Evolutionary conservation across 2,113 vertebrate genomes (phyloP).

Genomic region (Leuciscus idus): DNA sequence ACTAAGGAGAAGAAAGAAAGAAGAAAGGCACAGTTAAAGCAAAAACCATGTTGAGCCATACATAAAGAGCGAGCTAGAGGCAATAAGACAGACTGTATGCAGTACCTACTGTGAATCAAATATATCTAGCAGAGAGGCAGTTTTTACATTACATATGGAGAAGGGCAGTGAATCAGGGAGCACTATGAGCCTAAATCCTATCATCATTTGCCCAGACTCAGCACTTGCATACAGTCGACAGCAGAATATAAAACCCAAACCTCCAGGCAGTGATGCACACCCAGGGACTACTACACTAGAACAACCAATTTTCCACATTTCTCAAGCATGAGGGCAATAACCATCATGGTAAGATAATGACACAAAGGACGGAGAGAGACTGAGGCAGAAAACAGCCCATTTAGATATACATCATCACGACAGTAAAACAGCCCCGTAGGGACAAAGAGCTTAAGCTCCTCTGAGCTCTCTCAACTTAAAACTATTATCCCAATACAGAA

Average conservation of each 20-base stretch:
- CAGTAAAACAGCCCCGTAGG: neutral
- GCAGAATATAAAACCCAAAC: constrained; percentile 7
- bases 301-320: constrained; percentile 23
- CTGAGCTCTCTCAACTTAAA: neutral
- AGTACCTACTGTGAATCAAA: constrained; percentile 18
- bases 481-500: neutral
- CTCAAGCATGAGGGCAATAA: constrained; percentile 19
- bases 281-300: neutral
- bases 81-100: neutral
- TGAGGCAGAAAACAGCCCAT: neutral
- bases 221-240: neutral
- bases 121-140: constrained; percentile 1
- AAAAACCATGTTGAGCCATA: neutral
- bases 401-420: neutral
- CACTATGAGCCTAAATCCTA: neutral
- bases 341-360: constrained; percentile 9
- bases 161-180: neutral
- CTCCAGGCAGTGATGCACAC: constrained; percentile 2
- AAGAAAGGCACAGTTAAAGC: neutral
- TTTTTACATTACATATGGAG: constrained; percentile 3
- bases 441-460: neutral
- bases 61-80: neutral
- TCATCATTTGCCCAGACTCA: constrained; percentile 5
- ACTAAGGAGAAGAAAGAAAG: neutral
- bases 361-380: neutral